phyloP scores from a whole-genome alignment of 2,888 invertebrate species.

The Xestia sexstrigata region DNA sequence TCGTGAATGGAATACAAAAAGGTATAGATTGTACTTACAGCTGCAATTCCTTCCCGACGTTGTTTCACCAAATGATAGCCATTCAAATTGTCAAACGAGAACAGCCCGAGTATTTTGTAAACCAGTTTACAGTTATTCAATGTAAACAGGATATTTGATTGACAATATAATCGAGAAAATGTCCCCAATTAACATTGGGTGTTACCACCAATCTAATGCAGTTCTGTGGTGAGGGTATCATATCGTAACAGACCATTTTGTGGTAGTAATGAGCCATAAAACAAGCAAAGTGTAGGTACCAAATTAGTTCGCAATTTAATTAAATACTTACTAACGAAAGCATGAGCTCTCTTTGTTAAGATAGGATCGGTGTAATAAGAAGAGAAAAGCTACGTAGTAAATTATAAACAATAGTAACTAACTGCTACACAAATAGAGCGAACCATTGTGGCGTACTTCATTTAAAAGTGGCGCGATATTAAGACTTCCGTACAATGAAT shows the following conservation, averaged over 20 bases:
- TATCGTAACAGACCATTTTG: not conserved
- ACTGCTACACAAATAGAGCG: conserved; percentile 33
- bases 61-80: conserved; percentile 13
- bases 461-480: conserved; percentile 49
- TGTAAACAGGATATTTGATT: conserved; percentile 6
- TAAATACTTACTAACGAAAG: not conserved
- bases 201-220: conserved; percentile 8
- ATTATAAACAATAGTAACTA: conserved; percentile 10
- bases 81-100: conserved; percentile 19
- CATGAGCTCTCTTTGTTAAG: not conserved
- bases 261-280: not conserved
- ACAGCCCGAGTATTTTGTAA: not conserved
- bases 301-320: not conserved
- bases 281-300: not conserved
- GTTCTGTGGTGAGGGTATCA: not conserved
- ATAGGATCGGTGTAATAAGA: not conserved
- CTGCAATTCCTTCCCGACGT: conserved; percentile 44
- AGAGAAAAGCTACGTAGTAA: conserved; percentile 12
- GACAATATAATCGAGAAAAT: conserved; percentile 6
- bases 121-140: conserved; percentile 14
- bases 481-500: conserved; percentile 62
- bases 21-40: conserved; percentile 45
- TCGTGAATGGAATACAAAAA: conserved; percentile 50
- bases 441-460: conserved; percentile 31
- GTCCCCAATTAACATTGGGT: conserved; percentile 11